phyloP scores from a whole-genome alignment of 1,140 invertebrate genomes.

The Pentalonia nigronervosa region DNA sequence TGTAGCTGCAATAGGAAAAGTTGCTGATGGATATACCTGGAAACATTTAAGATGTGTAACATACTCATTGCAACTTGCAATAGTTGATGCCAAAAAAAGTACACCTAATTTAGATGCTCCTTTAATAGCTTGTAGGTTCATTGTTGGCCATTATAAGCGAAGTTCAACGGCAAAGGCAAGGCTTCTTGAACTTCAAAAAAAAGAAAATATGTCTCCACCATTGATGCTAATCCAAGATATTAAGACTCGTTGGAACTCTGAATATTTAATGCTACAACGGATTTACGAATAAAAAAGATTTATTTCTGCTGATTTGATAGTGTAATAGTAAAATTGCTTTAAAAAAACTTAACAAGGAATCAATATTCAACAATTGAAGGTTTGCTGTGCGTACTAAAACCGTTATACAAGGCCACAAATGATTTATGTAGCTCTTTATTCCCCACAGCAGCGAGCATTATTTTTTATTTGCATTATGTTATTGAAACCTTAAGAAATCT shows the following conservation, averaged over 20 bases:
- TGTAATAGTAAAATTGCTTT: not conserved
- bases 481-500: no score
- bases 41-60: not conserved
- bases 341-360: not conserved
- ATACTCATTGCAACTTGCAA: not conserved
- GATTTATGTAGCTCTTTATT: not conserved
- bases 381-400: not conserved
- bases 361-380: not conserved
- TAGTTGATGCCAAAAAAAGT: not conserved
- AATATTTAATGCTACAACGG: not conserved
- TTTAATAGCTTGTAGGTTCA: not conserved
- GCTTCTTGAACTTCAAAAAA: not conserved
- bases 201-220: not conserved
- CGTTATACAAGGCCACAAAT: not conserved
- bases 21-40: not conserved
- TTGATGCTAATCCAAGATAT: no score
- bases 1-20: not conserved
- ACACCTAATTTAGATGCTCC: not conserved
- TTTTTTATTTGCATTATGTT: no score
- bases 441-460: no score
- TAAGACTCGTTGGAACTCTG: conserved; percentile 10
- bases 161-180: not conserved
- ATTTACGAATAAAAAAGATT: not conserved
- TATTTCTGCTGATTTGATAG: not conserved
- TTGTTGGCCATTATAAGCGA: conserved; percentile 5